Conservation (phyloP, 2,113 vertebrate genomes). For the Dipodomys spectabilis region DNA sequence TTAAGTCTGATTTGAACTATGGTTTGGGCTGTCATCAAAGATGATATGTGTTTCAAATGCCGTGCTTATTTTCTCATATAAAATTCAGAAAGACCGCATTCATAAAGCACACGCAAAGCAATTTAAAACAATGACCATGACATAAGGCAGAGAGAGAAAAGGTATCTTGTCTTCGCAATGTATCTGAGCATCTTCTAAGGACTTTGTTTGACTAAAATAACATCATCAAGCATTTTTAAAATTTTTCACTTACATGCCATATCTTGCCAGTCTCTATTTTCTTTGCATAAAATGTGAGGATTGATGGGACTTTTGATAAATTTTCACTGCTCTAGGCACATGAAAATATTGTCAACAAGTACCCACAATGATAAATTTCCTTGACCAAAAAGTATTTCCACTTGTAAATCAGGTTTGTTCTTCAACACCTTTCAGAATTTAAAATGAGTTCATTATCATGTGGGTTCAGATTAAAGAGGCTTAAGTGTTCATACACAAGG, state of each 20-base stretch:
- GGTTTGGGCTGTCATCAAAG: not conserved
- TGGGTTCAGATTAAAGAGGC: not conserved
- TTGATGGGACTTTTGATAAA: not conserved
- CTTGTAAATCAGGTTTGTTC: not conserved
- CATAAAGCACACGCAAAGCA: not conserved
- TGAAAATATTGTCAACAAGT: not conserved
- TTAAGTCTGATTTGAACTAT: constrained; percentile 39
- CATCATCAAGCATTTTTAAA: not conserved
- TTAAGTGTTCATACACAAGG: not conserved
- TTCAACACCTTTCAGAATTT: not conserved
- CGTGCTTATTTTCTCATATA: not conserved
- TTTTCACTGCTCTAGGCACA: not conserved
- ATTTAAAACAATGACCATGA: not conserved
- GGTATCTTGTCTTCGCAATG: not conserved
- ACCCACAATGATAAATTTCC: not conserved
- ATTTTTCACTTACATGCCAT: not conserved
- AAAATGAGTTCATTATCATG: not conserved
- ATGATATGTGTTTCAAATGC: constrained; percentile 15
- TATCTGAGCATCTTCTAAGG: not conserved
- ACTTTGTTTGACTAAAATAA: not conserved
- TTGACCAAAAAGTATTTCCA: constrained; percentile 2
- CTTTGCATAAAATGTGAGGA: not conserved
- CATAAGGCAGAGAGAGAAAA: not conserved
- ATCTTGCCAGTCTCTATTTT: not conserved
- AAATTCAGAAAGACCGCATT: not conserved